phyloP scores from a whole-genome alignment of 2,888 invertebrate genomes.

The Panopea generosa region DNA sequence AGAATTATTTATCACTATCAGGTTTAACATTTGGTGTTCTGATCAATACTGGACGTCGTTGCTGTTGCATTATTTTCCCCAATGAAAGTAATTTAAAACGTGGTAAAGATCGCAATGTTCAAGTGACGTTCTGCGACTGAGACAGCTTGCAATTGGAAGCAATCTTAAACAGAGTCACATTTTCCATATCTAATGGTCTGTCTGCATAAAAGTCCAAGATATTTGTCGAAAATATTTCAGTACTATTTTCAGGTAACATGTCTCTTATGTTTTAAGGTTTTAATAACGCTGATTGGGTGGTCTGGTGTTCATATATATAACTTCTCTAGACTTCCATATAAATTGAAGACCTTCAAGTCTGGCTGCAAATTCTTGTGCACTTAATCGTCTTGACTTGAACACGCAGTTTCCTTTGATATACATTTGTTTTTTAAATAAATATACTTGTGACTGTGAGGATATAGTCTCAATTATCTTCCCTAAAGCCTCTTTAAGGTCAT shows the following conservation, averaged over 20 bases:
- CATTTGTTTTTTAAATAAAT: slow-evolving; percentile 7
- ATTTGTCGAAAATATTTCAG: no score
- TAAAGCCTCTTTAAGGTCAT: no score
- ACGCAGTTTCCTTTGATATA: slow-evolving; percentile 10
- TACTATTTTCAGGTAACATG: no score
- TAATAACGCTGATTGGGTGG: slow-evolving; percentile 4
- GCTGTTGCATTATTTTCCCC: slow-evolving; percentile 15
- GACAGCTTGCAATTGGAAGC: slow-evolving; percentile 20
- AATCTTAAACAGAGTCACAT: slow-evolving; percentile 23
- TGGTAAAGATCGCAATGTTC: slow-evolving; percentile 9
- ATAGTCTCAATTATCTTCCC: no score
- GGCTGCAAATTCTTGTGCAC: background rate
- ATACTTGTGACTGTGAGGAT: slow-evolving; percentile 2
- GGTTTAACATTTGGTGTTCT: slow-evolving; percentile 21
- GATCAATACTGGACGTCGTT: slow-evolving; percentile 22
- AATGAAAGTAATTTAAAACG: slow-evolving; percentile 6
- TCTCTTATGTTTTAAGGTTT: no score
- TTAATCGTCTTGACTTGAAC: background rate
- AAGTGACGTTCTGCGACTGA: background rate
- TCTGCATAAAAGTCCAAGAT: slow-evolving; percentile 23
- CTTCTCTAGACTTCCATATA: no score
- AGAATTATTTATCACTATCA: slow-evolving; percentile 41
- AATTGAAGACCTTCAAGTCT: slow-evolving; percentile 22
- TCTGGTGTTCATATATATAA: slow-evolving; percentile 15
- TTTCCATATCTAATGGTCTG: slow-evolving; percentile 25